These are phyloP conservation scores for Blennius ocellaris DNA, from an alignment of 2,113 vertebrate species.

Conservation along the genomic window DNA sequence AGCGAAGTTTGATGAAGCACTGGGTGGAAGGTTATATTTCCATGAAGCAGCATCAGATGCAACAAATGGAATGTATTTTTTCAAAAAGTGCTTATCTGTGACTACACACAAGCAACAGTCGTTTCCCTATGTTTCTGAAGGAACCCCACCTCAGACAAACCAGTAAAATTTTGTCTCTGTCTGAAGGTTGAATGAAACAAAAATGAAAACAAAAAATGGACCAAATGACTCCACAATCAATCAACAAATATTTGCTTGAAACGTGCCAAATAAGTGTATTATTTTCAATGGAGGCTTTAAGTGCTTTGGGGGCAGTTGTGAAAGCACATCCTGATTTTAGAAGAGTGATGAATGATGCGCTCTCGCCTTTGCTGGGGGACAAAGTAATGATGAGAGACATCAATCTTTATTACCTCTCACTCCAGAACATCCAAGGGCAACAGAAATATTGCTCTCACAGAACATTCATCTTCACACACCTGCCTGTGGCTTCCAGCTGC, in stretches of 20 bases:
- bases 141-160: conserved; percentile 47
- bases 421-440: conserved; percentile 73
- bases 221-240: conserved; percentile 41
- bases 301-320: conserved; percentile 35
- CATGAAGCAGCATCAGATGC: background rate
- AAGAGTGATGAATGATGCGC: conserved; percentile 66
- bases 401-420: conserved; percentile 71
- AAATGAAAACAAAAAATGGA: background rate
- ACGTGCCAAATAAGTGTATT: conserved; percentile 31
- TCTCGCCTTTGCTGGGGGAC: conserved; percentile 68
- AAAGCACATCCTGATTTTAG: conserved; percentile 60
- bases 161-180: conserved; percentile 33
- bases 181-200: conserved; percentile 33
- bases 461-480: conserved; percentile 61
- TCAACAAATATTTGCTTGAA: conserved; percentile 50
- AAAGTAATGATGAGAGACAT: conserved; percentile 73
- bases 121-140: conserved; percentile 11
- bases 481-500: conserved; percentile 31
- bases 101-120: conserved; percentile 19
- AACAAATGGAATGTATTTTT: conserved; percentile 7
- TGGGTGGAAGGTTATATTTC: background rate
- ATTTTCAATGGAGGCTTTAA: conserved; percentile 33
- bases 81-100: conserved; percentile 17
- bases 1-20: background rate
- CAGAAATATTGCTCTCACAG: conserved; percentile 64